Evolutionary conservation across 2,888 invertebrate species (phyloP), one percentile per base, ranked within the genome.

Genomic region (Tethea ocularis): DNA sequence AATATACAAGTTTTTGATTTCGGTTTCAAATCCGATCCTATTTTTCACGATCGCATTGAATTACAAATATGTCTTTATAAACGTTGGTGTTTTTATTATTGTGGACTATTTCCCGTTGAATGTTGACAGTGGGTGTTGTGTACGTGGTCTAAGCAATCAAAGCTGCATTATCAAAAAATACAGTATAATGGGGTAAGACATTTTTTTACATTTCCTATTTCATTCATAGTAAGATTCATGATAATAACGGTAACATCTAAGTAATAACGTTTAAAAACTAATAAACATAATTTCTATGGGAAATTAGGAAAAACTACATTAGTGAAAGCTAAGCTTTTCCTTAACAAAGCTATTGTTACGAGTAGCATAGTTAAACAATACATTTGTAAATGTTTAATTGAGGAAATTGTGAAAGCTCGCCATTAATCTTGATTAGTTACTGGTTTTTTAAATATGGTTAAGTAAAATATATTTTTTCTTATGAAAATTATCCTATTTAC

Each of bases 1-100:
- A 36, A 78, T 71, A 74, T 73, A 75, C 63, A 77, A 75, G 78
- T 75, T 75, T 78, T 72, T 69, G 80, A 86, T 85, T 85, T 87
- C 74, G 68, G 75, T 83, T 82, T 84, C 75, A 77, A 81, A 90
- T 86, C 79, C 78, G 74, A 78, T 72, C 69, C 83, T 75, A 92
- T 91, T 90, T 91, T 90, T 92, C 89, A 90, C 80, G 75, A 82
- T 74, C 88, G 69, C 78, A 90, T 92, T 93, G 92, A 93, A 91
- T 87, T 91, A 85, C 91, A 93, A 91, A 93, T 91, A 86, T 79
- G 83, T 79, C 87, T 84, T 87, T 91, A 92, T 89, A 93, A 88
- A 78, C 83, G 83, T 80, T 74, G 81, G 78, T 83, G 81, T 82
- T 84, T 83, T 83, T 82, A 78, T 83, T 81, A 78, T 72, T 76